These are phyloP conservation scores for Hylaeus volcanicus DNA, from an alignment of 1,140 invertebrate species.

Conservation along the genomic window DNA sequence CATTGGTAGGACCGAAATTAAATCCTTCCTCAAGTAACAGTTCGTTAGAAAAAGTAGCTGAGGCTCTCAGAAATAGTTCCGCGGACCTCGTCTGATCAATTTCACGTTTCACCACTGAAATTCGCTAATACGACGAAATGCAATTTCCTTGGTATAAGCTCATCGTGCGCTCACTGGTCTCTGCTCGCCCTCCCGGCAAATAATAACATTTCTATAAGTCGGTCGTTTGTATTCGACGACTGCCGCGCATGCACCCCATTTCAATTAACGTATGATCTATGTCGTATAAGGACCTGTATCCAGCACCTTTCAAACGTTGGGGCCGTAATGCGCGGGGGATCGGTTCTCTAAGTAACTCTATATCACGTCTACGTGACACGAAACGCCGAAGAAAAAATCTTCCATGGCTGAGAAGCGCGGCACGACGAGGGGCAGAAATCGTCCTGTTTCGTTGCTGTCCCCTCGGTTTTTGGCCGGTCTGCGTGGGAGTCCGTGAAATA, in stretches of 20 bases:
- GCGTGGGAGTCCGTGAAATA: constrained; percentile 9
- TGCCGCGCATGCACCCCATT: constrained; percentile 76
- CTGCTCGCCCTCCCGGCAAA: constrained; percentile 66
- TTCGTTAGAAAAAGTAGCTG: no score
- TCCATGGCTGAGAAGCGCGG: constrained; percentile 41
- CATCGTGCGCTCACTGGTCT: constrained; percentile 25
- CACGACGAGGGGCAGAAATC: constrained; percentile 36
- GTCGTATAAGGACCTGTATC: constrained; percentile 75
- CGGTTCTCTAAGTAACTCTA: constrained; percentile 80
- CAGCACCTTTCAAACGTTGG: constrained; percentile 76
- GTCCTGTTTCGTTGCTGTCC: constrained; percentile 48
- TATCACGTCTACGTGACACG: constrained; percentile 80
- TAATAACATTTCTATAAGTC: constrained; percentile 81
- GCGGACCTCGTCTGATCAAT: background rate
- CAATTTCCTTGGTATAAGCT: constrained; percentile 67
- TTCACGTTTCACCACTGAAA: constrained; percentile 23
- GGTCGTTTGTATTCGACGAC: constrained; percentile 81
- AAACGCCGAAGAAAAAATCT: constrained; percentile 68
- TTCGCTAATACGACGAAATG: constrained; percentile 56
- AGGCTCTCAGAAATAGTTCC: no score
- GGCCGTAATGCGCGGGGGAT: constrained; percentile 74
- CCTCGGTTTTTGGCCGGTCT: constrained; percentile 19
- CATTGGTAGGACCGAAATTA: no score
- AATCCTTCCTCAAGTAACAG: no score
- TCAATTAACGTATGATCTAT: constrained; percentile 82